Evolutionary conservation across 1,140 invertebrate genomes (phyloP).

Genomic region (Brachionus plicatilis): DNA sequence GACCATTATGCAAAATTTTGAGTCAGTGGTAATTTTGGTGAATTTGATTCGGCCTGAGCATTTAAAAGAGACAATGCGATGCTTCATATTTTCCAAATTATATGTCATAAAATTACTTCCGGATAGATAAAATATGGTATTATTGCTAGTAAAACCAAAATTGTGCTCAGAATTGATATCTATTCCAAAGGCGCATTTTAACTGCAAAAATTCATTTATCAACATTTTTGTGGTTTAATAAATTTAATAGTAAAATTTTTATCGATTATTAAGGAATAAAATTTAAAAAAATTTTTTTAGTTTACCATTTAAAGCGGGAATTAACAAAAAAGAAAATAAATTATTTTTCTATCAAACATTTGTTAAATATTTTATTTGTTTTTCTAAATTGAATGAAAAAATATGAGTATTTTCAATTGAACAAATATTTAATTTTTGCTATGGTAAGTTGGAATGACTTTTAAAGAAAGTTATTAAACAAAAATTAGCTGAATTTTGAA

Average conservation of each 20-base stretch:
- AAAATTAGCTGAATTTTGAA: too few species aligned
- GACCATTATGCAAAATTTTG: not conserved
- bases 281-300: not conserved
- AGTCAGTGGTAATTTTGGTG: not conserved
- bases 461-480: too few species aligned
- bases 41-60: not conserved
- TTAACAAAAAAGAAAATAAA: not conserved
- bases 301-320: not conserved
- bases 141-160: not conserved
- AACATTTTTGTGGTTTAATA: not conserved
- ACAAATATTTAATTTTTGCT: too few species aligned
- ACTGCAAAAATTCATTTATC: not conserved
- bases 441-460: too few species aligned
- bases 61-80: not conserved
- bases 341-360: too few species aligned
- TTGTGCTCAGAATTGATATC: not conserved
- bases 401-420: too few species aligned
- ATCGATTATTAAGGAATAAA: too few species aligned
- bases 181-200: not conserved
- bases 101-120: not conserved
- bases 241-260: too few species aligned
- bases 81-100: not conserved
- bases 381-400: too few species aligned
- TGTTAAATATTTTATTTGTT: too few species aligned
- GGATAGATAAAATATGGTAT: not conserved